phyloP scores from a whole-genome alignment of 2,113 vertebrate genomes.

The Glaucidium brasilianum region DNA sequence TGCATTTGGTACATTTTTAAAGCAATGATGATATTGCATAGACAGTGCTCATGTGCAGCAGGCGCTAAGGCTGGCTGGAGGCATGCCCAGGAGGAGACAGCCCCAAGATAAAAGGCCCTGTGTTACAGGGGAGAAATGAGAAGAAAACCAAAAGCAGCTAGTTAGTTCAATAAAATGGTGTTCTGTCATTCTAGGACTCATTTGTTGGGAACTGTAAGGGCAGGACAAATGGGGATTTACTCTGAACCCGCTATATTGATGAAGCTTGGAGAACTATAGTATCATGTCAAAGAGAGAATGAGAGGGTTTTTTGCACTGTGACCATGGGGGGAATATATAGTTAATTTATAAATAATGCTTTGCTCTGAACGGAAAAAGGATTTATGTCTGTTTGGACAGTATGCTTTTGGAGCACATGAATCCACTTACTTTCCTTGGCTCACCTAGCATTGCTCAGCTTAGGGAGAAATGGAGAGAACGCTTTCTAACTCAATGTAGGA shows the following conservation, averaged over 20 bases:
- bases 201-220: background rate
- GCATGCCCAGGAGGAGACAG: conserved; percentile 42
- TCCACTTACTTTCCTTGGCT: background rate
- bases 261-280: background rate
- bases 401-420: background rate
- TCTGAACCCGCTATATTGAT: background rate
- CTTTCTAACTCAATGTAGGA: background rate
- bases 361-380: background rate
- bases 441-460: background rate
- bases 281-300: background rate
- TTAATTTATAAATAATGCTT: background rate
- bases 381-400: background rate
- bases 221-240: background rate
- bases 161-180: conserved; percentile 26
- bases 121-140: conserved; percentile 1
- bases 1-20: conserved; percentile 27
- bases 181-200: conserved; percentile 21
- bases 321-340: background rate
- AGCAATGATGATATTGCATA: background rate
- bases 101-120: conserved; percentile 41
- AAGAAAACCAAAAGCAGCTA: conserved; percentile 43
- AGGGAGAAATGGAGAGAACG: background rate
- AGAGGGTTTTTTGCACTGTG: background rate
- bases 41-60: conserved; percentile 11
- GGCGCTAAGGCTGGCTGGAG: conserved; percentile 30